Percentiles rank a stretch among this genome's conserved stretches.
Conservation (phyloP, 2,797 vertebrate species). For the Microcaecilia unicolor region DNA sequence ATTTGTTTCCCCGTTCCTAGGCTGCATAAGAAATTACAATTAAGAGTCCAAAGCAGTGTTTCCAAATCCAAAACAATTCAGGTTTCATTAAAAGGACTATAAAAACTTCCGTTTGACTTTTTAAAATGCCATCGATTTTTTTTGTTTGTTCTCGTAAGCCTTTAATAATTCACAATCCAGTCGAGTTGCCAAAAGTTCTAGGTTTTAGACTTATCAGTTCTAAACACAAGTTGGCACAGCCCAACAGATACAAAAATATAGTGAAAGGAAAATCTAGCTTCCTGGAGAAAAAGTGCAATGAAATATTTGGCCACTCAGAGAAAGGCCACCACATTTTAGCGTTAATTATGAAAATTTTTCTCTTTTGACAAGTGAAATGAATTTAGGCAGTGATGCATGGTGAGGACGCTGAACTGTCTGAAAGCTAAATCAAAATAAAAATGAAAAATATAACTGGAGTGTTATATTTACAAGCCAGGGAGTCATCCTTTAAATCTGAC, state of each 20-base stretch:
- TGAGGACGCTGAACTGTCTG: conserved; percentile 58
- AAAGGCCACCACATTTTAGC: conserved; percentile 48
- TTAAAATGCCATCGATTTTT: no score
- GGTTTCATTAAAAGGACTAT: no score
- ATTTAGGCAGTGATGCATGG: conserved; percentile 58
- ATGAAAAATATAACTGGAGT: conserved; percentile 47
- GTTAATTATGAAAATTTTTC: conserved; percentile 66
- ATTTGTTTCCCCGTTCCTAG: no score
- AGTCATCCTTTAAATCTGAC: conserved; percentile 60
- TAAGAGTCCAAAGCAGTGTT: no score
- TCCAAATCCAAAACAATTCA: no score
- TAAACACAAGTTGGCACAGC: not conserved
- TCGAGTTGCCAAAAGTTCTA: conserved; percentile 11
- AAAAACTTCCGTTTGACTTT: no score
- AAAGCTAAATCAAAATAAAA: conserved; percentile 69
- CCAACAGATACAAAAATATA: conserved; percentile 5
- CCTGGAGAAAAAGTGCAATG: no score
- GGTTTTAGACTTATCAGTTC: not conserved
- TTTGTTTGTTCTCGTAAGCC: no score
- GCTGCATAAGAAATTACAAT: no score
- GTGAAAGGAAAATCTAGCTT: conserved; percentile 5
- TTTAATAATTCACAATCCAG: conserved; percentile 22
- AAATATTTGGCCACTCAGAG: conserved; percentile 35
- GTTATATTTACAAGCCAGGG: conserved; percentile 45
- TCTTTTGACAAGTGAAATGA: conserved; percentile 59